Evolutionary conservation across 2,888 invertebrate genomes (phyloP), one percentile per base, ranked within the genome.

Genomic region (Ptychoptera contaminata): DNA sequence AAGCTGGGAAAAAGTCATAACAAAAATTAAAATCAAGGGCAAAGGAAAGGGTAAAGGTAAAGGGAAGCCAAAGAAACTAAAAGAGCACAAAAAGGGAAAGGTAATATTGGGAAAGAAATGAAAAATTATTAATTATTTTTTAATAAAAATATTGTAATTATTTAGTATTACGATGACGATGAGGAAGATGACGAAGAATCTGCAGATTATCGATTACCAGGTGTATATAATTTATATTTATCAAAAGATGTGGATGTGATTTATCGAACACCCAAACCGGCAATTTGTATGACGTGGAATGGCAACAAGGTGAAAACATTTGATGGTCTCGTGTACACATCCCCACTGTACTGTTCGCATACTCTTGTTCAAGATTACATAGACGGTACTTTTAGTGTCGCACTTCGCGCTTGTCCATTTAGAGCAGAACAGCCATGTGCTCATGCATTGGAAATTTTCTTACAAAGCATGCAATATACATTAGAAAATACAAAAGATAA

Each of bases 251-350:
- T 59, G 9, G 54, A 60, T 50, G 53, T 48, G 6, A 40, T 40
- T n/a, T 34, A 46, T 16, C 37, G 44, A 15, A 51, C 58, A 6
- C 79, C 81, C 0, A 72, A 72, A 52, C 73, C 79, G 0, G 81
- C 82, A 0, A 70, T 74, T 10, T 91, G 91, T 55, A 74, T 81
- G 45, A 76, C 79, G 2, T 91, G 90, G 90, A 78, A 79, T 16
- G 82, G 82, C 31, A 70, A 73, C 12, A 87, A 88, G 62, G 80
- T 80, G 54, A 83, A 86, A 61, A 87, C 88, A 0, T 90, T 90
- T 56, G 88, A 91, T 64, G 86, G 86, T 8, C 73, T 75, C 54
- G 73, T 87, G 40, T 80, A 75, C 56, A 79, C 77, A 79, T 79
- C 84, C 54, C 71, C 79, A 43, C 80, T 88, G 1, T 72, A 76